These are phyloP conservation scores for Pithecia hirsuta DNA, from an alignment of 2,797 vertebrate species.

Conservation along the genomic window DNA sequence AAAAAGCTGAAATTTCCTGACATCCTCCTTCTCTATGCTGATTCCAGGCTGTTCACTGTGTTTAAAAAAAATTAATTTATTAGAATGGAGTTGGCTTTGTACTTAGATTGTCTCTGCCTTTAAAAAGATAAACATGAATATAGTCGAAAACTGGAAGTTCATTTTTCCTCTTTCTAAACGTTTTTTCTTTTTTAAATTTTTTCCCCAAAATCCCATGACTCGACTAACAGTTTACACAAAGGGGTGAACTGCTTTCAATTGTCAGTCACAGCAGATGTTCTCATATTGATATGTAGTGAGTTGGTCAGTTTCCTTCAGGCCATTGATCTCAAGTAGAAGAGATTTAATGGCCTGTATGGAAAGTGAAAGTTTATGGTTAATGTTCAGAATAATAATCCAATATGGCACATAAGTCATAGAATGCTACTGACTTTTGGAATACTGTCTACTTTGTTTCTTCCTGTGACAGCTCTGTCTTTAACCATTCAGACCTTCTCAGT, in stretches of 20 bases:
- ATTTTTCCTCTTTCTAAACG: neutral
- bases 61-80: constrained; percentile 8
- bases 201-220: neutral
- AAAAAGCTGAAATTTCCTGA: constrained; percentile 45
- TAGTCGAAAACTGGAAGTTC: constrained; percentile 8
- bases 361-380: constrained; percentile 52
- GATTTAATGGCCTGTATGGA: constrained; percentile 12
- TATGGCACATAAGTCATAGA: neutral
- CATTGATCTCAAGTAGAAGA: neutral
- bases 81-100: constrained; percentile 22
- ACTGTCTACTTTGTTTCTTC: constrained; percentile 18
- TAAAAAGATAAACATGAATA: neutral
- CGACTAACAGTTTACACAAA: constrained; percentile 27
- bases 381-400: constrained; percentile 40
- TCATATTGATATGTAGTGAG: neutral
- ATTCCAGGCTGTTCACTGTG: constrained; percentile 11
- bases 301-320: constrained; percentile 31
- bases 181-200: neutral
- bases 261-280: neutral
- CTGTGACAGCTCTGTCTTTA: constrained; percentile 15
- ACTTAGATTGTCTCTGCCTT: constrained; percentile 11
- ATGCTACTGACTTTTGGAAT: constrained; percentile 11
- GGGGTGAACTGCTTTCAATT: neutral
- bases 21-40: constrained; percentile 32
- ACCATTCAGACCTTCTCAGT: neutral